phyloP scores from a whole-genome alignment of 2,113 vertebrate species.

The Heterochromis multidens region DNA sequence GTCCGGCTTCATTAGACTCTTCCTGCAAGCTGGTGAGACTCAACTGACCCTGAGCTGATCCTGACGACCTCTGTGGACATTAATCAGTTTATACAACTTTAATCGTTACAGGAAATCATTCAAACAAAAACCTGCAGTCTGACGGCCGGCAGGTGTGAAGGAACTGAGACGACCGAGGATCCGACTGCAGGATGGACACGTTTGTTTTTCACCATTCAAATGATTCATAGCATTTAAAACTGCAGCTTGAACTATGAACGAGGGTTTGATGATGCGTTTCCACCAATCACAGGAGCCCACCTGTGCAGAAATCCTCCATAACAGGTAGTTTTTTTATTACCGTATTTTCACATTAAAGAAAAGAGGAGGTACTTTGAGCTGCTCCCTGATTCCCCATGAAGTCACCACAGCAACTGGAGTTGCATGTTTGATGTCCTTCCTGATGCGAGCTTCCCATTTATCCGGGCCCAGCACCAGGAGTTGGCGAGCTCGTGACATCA shows the following conservation, averaged over 20 bases:
- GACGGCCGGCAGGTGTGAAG: too few species aligned
- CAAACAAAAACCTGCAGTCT: not conserved
- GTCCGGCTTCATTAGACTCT: conserved; percentile 21
- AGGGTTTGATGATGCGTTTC: not conserved
- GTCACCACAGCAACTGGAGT: not conserved
- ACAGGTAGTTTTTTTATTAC: not conserved
- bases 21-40: conserved; percentile 54
- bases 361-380: not conserved
- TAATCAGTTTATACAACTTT: not conserved
- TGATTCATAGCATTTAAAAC: not conserved
- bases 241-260: not conserved
- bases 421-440: not conserved
- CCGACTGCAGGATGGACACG: not conserved
- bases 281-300: not conserved
- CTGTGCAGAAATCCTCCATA: not conserved
- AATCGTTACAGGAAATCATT: not conserved
- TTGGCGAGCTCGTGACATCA: too few species aligned
- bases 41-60: conserved; percentile 39
- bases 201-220: not conserved
- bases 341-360: not conserved
- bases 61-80: conserved; percentile 37
- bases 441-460: not conserved
- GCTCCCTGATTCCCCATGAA: not conserved
- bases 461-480: not conserved
- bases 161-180: not conserved